Evolutionary conservation across 2,888 invertebrate genomes (phyloP), one percentile per base, ranked within the genome.

Genomic region (Nemotelus nigrinus): DNA sequence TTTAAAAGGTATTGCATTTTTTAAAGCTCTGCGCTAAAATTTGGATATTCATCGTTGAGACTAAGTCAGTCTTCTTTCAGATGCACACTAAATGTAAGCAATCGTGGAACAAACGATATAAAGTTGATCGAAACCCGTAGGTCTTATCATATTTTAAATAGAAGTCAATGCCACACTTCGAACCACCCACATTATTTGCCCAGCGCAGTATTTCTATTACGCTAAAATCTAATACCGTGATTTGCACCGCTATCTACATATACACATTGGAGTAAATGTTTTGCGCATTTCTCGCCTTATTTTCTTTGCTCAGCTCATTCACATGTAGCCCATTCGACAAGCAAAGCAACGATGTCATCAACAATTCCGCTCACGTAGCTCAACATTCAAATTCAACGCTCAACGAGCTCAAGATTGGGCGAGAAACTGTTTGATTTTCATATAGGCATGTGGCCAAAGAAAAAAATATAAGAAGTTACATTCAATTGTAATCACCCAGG

Each of bases 401-500:
- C 25, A 25, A 25, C 25, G 25, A 25, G 25, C 65, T 47, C 47
- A 65, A 47, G 45, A n/a, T 25, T 65, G 65, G 44, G 10, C 65
- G 65, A 47, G 44, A n/a, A 65, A 65, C 65, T 65, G 65, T 65
- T 44, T 65, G 65, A 65, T 65, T 45, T 41, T 7, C 47, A 44
- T n/a, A 65, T 65, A 65, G 44, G 58, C n/a, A 25, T n/a, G 47
- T 44, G n/a, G 10, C 10, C 6, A 45, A 47, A 44, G 25, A 65
- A 65, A n/a, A 45, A n/a, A 65, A 65, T 65, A 65, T 57, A 47
- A 53, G 44, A 68, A 53, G 48, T 44, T 68, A 4, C 50, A 68
- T 50, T 68, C 68, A 50, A 68, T 68, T 68, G 50, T 50, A 68
- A 68, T 50, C 39, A 47, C 47, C 65, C 47, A 25, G 47, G 65